Conservation (phyloP, 2,797 vertebrate genomes). For the Micromesistius poutassou region DNA sequence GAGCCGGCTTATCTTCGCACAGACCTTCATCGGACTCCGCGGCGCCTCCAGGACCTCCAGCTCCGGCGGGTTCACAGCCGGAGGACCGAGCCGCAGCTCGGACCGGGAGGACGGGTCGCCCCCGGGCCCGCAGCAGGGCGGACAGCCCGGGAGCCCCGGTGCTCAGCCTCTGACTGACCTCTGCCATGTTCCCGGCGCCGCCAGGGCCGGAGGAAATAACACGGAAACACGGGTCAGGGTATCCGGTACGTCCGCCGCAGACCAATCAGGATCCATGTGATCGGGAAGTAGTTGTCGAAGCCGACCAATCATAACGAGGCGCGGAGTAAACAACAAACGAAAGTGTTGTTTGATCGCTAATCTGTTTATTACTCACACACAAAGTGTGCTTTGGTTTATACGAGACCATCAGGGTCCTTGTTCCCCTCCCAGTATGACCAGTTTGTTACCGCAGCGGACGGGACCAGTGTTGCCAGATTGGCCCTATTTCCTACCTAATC, state of each 20-base stretch:
- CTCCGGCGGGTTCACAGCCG: neutral
- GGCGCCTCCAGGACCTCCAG: neutral
- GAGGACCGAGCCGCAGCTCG: conserved; percentile 4
- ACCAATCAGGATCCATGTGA: conserved; percentile 52
- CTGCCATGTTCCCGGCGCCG: conserved; percentile 60
- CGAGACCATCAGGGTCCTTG: no score
- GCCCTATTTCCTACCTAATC: no score
- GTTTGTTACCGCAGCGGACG: neutral
- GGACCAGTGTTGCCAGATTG: neutral
- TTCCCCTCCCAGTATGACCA: no score
- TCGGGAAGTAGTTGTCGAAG: conserved; percentile 39
- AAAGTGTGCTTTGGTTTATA: no score
- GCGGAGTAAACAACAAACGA: neutral
- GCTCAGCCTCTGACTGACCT: conserved; percentile 57
- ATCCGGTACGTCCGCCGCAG: conserved; percentile 31
- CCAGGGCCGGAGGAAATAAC: neutral
- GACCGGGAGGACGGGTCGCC: neutral
- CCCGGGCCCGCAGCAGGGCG: conserved; percentile 18
- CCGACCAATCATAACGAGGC: conserved; percentile 35
- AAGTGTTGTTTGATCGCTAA: neutral
- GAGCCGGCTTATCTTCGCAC: conserved; percentile 8
- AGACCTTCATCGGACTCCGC: neutral
- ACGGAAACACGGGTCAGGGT: conserved; percentile 12
- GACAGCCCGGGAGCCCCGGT: conserved; percentile 36
- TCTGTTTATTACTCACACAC: no score